Conservation (phyloP, 2,113 vertebrate species). For the Hemiprocne comata region DNA sequence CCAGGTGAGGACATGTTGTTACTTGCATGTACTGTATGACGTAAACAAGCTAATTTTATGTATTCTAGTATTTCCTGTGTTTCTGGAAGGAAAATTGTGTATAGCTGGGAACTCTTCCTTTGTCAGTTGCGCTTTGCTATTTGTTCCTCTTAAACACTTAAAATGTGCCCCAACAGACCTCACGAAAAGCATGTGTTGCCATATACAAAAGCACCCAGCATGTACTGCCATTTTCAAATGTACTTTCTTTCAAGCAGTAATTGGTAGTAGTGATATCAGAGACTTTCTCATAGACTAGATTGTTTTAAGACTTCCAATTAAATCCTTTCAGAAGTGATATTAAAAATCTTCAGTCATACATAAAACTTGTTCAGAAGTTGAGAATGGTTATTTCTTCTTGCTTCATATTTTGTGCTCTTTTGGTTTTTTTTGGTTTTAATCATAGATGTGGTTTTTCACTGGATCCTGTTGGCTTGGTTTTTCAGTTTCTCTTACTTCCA, state of each 20-base stretch:
- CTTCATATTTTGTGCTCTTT: background rate
- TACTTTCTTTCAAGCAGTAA: background rate
- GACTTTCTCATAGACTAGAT: background rate
- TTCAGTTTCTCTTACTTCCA: constrained; percentile 88
- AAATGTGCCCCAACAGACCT: too few species aligned
- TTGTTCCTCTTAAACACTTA: background rate
- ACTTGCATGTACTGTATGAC: accelerated
- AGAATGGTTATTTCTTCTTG: background rate
- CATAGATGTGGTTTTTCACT: background rate
- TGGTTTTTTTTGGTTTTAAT: background rate
- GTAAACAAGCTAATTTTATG: background rate
- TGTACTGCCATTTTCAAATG: background rate
- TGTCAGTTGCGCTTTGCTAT: background rate
- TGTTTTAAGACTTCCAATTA: background rate
- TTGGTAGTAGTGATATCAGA: background rate
- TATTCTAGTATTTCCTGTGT: background rate
- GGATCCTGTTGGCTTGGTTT: constrained; percentile 37
- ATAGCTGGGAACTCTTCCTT: background rate
- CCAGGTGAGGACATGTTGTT: constrained; percentile 83
- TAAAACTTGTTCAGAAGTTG: background rate
- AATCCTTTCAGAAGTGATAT: accelerated
- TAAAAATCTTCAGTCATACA: background rate
- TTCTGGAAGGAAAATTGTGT: background rate
- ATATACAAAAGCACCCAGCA: accelerated
- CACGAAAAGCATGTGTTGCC: background rate